Base-by-base conservation (phyloP, 2,797 vertebrate species). In the Aldrovandia affinis region DNA sequence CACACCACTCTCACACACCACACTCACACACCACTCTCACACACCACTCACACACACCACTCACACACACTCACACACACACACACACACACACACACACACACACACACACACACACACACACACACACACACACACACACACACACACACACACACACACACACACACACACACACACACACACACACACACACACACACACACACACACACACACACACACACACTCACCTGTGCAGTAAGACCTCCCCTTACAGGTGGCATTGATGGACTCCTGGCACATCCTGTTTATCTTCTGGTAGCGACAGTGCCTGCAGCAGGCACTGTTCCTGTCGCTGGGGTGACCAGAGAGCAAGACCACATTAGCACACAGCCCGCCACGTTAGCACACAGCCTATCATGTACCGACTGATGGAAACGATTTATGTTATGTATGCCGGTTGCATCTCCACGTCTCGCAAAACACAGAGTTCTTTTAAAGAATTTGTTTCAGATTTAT, bases 311-410 rank as follows among this genome's bases (percentile, higher is more conserved):
- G 89, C 88, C 89, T 96, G 88, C 98, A 99, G 92, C 98, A 99
- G 0, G 97, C 97, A 84, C 97, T 99, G 94, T 99, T 99, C 89
- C 97, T 94, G 86, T 99, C 98, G 86, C 98, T 99, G 92, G 1
- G 81, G 28, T 77, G 22, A 47, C 20, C 73, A 47, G 42, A 47
- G 42, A 12, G 73, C 22, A 39, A 44, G 8, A 47, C 20, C n/a
- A 8, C 10, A 5, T 10, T n/a, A 2, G 70, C 36, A 44, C 39
- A 42, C 30, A 68, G 63, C 30, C 0, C 47, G n/a, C 20, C n/a
- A 8, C 10, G 2, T 10, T n/a, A 2, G 70, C 36, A 44, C 39
- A 42, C 30, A 68, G 63, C 30, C 0, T 4, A 68, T 20, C 5
- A n/a, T 10, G 10, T 22, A 14, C 9, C 10, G 1, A 65, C 10